Conservation (phyloP, 2,888 invertebrate genomes). For the Ophioninae sp. region DNA sequence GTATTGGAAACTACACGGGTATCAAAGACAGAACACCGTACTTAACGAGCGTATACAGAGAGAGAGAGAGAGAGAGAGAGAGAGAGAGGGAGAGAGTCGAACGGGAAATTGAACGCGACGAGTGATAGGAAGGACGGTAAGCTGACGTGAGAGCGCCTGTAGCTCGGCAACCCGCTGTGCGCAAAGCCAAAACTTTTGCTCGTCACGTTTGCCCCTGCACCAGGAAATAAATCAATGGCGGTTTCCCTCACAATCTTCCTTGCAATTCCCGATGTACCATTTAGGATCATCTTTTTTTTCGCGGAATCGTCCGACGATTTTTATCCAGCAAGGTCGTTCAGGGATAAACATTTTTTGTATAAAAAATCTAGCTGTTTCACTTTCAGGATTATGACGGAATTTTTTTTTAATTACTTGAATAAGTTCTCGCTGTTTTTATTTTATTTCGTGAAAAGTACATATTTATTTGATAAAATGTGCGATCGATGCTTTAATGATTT, state of each 20-base stretch:
- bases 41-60: constrained; percentile 34
- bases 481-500: too few relatives aligned
- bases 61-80: background rate
- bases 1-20: constrained; percentile 46
- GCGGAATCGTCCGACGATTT: background rate
- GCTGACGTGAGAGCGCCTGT: constrained; percentile 48
- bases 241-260: background rate
- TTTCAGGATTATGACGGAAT: constrained; percentile 4
- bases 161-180: constrained; percentile 60
- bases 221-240: constrained; percentile 2
- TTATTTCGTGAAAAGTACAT: too few relatives aligned
- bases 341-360: constrained; percentile 3
- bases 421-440: too few relatives aligned
- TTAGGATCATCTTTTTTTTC: background rate
- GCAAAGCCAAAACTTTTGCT: constrained; percentile 61
- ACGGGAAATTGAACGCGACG: constrained; percentile 12
- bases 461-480: too few relatives aligned
- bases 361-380: background rate
- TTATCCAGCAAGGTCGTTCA: background rate
- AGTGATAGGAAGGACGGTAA: background rate
- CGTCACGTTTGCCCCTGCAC: constrained; percentile 35
- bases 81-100: constrained; percentile 8
- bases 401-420: background rate
- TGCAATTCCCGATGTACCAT: background rate
- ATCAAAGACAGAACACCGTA: constrained; percentile 31